phyloP scores from a whole-genome alignment of 2,113 vertebrate genomes.

The Canis aureus region DNA sequence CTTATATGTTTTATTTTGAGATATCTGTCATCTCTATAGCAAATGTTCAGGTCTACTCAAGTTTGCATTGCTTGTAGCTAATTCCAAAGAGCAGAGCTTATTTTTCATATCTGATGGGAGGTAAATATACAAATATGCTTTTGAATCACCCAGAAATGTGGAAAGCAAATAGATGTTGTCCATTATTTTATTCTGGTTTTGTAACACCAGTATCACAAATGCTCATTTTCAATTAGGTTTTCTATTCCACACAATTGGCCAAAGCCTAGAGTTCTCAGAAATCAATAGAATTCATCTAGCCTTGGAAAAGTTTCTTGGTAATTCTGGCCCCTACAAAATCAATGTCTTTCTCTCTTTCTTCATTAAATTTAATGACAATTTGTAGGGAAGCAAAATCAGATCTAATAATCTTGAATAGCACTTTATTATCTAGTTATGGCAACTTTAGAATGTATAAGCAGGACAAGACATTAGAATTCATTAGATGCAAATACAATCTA shows the following conservation, averaged over 20 bases:
- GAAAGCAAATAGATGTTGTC: background rate
- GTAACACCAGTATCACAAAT: background rate
- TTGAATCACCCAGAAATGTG: background rate
- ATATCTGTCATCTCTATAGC: background rate
- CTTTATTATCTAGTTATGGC: background rate
- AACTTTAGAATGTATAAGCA: slow-evolving; percentile 41
- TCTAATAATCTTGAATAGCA: background rate
- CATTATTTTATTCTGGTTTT: slow-evolving; percentile 33
- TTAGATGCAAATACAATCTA: background rate
- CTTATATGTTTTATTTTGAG: background rate
- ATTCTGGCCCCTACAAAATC: background rate
- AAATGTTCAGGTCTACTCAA: background rate
- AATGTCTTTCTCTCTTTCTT: background rate
- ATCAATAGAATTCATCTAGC: background rate
- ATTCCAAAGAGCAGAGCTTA: background rate
- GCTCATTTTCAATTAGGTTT: background rate
- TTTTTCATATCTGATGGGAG: background rate
- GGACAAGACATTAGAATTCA: background rate
- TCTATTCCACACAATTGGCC: background rate
- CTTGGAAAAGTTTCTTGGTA: slow-evolving; percentile 3
- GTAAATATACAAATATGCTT: background rate
- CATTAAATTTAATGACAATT: slow-evolving; percentile 24
- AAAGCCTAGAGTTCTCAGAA: background rate
- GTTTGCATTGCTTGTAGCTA: background rate
- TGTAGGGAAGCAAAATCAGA: background rate